phyloP scores from a whole-genome alignment of 2,888 invertebrate species.

The Nebria brevicollis region DNA sequence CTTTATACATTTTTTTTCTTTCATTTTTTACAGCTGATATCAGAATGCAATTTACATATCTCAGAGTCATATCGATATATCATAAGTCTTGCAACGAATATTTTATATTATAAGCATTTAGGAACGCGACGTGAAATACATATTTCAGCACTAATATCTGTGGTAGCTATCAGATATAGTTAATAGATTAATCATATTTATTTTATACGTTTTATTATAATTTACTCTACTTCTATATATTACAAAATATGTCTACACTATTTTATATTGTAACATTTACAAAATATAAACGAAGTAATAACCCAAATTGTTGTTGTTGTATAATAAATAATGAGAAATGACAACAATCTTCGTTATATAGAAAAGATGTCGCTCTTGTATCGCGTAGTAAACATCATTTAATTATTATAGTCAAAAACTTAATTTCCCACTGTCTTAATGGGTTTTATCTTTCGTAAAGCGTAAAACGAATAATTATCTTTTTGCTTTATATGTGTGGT shows the following conservation, averaged over 20 bases:
- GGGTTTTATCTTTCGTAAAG: slow-evolving; percentile 35
- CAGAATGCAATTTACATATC: neutral
- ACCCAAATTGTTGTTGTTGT: too few relatives aligned
- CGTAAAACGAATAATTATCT: slow-evolving; percentile 33
- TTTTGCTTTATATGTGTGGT: neutral
- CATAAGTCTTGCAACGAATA: neutral
- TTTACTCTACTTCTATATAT: too few relatives aligned
- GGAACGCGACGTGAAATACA: neutral
- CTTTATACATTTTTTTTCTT: neutral
- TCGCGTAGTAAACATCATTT: slow-evolving; percentile 38
- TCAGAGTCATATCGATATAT: neutral
- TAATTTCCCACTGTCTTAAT: slow-evolving; percentile 43
- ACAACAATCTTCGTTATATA: neutral
- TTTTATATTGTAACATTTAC: too few relatives aligned
- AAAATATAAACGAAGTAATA: too few relatives aligned
- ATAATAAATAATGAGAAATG: neutral
- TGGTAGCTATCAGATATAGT: too few relatives aligned
- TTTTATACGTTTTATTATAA: too few relatives aligned
- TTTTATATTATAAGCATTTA: neutral
- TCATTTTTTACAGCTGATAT: neutral
- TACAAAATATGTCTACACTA: too few relatives aligned
- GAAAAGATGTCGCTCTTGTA: neutral
- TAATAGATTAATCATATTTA: too few relatives aligned
- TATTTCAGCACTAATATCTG: neutral
- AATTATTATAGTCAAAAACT: slow-evolving; percentile 42